Evolutionary conservation across 2,797 vertebrate species (phyloP).

Genomic region (Halcyon leucocephala): DNA sequence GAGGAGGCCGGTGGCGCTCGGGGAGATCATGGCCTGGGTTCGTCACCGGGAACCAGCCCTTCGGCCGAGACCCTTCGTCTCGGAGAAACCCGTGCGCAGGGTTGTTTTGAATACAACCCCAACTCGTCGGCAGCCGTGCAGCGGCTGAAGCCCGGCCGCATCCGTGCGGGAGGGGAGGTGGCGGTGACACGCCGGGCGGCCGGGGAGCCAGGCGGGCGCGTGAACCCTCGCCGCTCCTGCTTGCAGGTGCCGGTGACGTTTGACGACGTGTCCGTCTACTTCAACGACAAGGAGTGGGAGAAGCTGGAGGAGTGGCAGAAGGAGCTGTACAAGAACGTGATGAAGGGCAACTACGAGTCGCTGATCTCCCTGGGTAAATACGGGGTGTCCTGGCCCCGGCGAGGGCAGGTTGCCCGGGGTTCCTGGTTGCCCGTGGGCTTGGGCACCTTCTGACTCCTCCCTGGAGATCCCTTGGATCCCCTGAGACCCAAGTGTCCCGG

Average conservation of each 20-base stretch:
- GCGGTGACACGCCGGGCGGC: not conserved
- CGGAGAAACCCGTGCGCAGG: rapidly evolving
- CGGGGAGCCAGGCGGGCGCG: not conserved
- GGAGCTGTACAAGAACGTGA: conserved; percentile 83
- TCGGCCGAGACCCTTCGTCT: not conserved
- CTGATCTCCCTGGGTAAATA: conserved; percentile 81
- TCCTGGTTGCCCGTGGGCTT: not conserved
- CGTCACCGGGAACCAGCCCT: rapidly evolving
- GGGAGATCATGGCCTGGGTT: not conserved
- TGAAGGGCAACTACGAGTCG: conserved; percentile 82
- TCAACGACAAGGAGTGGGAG: conserved; percentile 83
- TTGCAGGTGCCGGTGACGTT: conserved; percentile 81
- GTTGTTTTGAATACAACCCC: not conserved
- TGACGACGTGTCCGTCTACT: conserved; percentile 80
- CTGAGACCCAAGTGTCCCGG: not conserved
- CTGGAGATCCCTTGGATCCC: not conserved
- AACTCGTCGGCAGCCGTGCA: rapidly evolving
- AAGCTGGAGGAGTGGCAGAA: conserved; percentile 84
- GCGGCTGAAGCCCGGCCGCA: not conserved
- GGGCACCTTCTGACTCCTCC: not conserved
- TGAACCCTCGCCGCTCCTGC: not conserved
- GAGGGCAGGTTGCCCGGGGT: not conserved
- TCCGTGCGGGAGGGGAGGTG: rapidly evolving
- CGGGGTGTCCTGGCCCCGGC: rapidly evolving
- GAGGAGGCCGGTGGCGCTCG: not conserved